Conservation (phyloP, 2,797 vertebrate species). For the Sebastes aleutianus region DNA sequence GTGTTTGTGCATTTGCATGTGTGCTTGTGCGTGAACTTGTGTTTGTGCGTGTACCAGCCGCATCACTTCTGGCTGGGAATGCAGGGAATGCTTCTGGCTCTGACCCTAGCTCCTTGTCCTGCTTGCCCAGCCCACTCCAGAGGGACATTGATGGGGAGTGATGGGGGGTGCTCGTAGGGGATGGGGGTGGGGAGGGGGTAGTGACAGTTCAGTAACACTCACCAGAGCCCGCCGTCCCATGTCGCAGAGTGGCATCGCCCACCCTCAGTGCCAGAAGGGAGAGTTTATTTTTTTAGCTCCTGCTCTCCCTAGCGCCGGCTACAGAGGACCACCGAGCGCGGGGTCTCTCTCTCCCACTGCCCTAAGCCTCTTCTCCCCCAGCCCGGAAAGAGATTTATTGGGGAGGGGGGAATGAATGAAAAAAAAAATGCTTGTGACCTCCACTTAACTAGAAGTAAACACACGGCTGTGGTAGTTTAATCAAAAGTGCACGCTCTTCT, state of each 20-base stretch:
- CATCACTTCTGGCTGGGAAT: constrained; percentile 78
- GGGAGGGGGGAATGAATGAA: constrained; percentile 44
- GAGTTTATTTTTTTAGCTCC: constrained; percentile 96
- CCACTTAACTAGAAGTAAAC: constrained; percentile 80
- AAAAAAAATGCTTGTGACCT: constrained; percentile 74
- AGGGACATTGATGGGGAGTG: constrained; percentile 64
- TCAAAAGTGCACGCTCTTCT: constrained; percentile 66
- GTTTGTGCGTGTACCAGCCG: constrained; percentile 50
- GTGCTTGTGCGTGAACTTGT: constrained; percentile 15
- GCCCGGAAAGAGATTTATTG: constrained; percentile 77
- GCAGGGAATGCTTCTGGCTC: constrained; percentile 83
- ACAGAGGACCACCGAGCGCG: constrained; percentile 91
- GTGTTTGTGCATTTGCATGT: not conserved
- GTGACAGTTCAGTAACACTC: constrained; percentile 95
- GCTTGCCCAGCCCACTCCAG: constrained; percentile 58
- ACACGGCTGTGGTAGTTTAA: constrained; percentile 73
- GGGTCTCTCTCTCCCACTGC: constrained; percentile 60
- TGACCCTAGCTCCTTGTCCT: constrained; percentile 58
- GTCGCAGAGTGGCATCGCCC: constrained; percentile 92
- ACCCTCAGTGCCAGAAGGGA: constrained; percentile 92
- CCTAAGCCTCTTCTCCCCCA: constrained; percentile 61
- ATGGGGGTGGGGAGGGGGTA: constrained; percentile 42
- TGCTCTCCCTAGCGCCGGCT: constrained; percentile 82
- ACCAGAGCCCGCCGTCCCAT: constrained; percentile 89
- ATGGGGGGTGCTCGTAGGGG: constrained; percentile 46